These are phyloP conservation scores for Pollenia amentaria DNA, from an alignment of 2,888 invertebrate genomes.

Conservation along the genomic window DNA sequence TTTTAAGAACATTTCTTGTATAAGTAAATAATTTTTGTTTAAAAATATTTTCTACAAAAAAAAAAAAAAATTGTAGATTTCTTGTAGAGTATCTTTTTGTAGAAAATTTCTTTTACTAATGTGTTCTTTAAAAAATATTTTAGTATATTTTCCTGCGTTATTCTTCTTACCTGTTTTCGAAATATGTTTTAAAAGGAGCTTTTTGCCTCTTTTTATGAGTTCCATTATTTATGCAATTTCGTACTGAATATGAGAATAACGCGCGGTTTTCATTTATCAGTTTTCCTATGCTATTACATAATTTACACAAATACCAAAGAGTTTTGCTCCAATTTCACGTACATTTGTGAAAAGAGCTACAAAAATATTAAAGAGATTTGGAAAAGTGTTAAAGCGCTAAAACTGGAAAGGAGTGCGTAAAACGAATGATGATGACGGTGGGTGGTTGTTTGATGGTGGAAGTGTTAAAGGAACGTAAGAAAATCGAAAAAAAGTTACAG, in stretches of 20 bases:
- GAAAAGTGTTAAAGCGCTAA: background rate
- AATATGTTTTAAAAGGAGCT: too few species aligned
- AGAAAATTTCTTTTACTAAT: too few species aligned
- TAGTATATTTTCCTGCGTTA: too few species aligned
- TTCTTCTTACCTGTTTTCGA: too few species aligned
- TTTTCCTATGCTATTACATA: background rate
- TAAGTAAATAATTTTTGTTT: too few species aligned
- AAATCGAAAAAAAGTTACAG: constrained; percentile 36
- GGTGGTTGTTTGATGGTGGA: background rate
- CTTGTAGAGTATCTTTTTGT: too few species aligned
- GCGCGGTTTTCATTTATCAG: too few species aligned
- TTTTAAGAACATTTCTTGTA: too few species aligned
- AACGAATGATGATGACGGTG: background rate
- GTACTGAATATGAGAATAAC: background rate
- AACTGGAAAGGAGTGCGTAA: background rate
- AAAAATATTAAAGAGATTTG: constrained; percentile 41
- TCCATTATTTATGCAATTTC: background rate
- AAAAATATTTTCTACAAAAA: too few species aligned
- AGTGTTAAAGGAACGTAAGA: background rate
- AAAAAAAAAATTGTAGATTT: too few species aligned
- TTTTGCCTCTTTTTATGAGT: too few species aligned
- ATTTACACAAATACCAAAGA: constrained; percentile 26
- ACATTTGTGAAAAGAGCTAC: background rate
- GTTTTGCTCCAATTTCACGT: constrained; percentile 40
- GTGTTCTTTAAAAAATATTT: too few species aligned